phyloP scores from a whole-genome alignment of 2,797 vertebrate species.

The Monodelphis domestica region DNA sequence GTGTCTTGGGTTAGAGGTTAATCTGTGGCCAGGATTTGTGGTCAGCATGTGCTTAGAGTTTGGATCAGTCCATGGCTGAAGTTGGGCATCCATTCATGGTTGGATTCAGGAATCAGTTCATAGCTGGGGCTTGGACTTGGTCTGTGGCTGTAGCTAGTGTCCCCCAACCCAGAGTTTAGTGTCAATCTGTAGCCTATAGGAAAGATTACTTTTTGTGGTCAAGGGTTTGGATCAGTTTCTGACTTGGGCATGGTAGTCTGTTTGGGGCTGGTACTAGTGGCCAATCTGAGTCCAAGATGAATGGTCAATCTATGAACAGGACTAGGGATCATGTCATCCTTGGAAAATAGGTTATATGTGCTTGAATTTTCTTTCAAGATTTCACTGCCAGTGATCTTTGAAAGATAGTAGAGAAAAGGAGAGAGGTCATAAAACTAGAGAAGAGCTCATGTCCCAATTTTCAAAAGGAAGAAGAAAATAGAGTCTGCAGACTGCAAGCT shows the following conservation, averaged over 20 bases:
- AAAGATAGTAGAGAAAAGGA: neutral
- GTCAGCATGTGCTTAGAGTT: neutral
- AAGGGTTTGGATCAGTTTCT: neutral
- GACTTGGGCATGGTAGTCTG: neutral
- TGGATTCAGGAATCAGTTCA: neutral
- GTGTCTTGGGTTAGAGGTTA: neutral
- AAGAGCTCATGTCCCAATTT: neutral
- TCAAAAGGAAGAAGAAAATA: neutral
- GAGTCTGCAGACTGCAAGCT: neutral
- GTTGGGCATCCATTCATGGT: neutral
- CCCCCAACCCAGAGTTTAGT: neutral
- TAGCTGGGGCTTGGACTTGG: neutral
- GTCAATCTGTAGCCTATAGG: neutral
- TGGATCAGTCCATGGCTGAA: neutral
- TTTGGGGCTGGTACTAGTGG: neutral
- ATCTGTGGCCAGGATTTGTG: neutral
- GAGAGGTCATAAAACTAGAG: neutral
- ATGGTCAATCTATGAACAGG: neutral
- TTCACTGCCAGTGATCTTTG: constrained; percentile 10
- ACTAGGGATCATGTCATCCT: neutral
- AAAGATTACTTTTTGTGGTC: neutral
- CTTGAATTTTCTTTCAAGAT: constrained; percentile 43
- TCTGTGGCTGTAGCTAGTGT: neutral
- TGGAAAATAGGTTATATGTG: neutral
- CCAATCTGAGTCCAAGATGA: neutral